Conservation (phyloP, 2,113 vertebrate species). For the Hylia prasina region DNA sequence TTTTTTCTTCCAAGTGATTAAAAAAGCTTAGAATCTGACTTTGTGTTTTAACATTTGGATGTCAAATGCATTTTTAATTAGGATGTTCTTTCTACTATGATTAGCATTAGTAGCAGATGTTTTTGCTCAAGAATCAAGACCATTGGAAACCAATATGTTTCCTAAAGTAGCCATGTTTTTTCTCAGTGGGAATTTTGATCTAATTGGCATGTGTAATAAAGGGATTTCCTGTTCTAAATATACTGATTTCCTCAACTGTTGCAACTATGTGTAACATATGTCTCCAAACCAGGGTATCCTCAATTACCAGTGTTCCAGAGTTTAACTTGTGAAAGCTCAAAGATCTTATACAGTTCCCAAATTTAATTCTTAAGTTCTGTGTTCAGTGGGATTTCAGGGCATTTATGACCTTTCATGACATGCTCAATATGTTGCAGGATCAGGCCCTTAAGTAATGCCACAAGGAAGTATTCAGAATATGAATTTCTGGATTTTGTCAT, state of each 20-base stretch:
- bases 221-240: constrained; percentile 37
- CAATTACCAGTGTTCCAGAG: not conserved
- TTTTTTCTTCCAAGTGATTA: not conserved
- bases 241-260: constrained; percentile 7
- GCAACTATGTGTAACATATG: constrained; percentile 14
- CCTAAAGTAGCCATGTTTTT: constrained; percentile 12
- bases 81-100: not conserved
- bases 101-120: constrained; percentile 24
- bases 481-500: constrained; percentile 38
- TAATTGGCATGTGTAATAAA: constrained; percentile 26
- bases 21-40: not conserved
- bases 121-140: constrained; percentile 41
- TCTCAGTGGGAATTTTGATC: constrained; percentile 21
- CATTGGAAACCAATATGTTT: constrained; percentile 21
- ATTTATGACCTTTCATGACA: not conserved
- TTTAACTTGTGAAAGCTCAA: not conserved
- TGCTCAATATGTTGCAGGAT: not conserved
- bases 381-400: not conserved
- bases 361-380: not conserved
- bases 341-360: not conserved
- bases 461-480: not conserved
- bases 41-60: not conserved
- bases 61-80: constrained; percentile 35
- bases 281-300: not conserved
- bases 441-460: not conserved